Evolutionary conservation across 2,888 invertebrate species (phyloP).

Genomic region (Pachycephus smyrnensis): DNA sequence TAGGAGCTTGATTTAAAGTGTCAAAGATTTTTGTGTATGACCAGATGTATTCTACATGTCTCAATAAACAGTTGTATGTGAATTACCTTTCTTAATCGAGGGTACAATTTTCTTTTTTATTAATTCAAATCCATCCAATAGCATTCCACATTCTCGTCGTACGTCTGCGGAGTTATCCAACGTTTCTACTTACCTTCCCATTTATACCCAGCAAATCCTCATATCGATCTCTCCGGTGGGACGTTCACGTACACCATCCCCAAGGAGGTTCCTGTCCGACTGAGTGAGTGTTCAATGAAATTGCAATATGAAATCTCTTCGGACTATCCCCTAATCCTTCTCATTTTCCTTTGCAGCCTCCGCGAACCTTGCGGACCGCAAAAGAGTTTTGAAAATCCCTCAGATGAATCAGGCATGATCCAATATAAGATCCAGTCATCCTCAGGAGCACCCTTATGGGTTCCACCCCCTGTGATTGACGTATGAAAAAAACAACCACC

Average conservation of each 20-base stretch:
- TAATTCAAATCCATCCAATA: neutral
- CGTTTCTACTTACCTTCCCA: conserved; percentile 9
- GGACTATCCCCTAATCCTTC: neutral
- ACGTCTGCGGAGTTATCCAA: neutral
- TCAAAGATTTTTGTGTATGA: conserved; percentile 69
- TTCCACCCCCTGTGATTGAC: neutral
- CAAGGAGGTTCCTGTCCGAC: neutral
- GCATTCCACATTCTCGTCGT: neutral
- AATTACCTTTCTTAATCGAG: conserved; percentile 68
- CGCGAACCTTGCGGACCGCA: neutral
- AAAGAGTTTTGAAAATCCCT: neutral
- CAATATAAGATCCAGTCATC: neutral
- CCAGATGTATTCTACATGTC: conserved; percentile 71
- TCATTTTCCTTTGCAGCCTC: neutral
- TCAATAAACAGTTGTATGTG: conserved; percentile 77
- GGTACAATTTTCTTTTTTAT: conserved; percentile 26
- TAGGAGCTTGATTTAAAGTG: conserved; percentile 67
- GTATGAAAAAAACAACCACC: neutral
- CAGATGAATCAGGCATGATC: neutral
- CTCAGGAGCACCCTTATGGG: neutral
- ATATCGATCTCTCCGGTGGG: neutral
- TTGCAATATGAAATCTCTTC: neutral
- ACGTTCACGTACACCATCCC: neutral
- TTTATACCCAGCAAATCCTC: neutral
- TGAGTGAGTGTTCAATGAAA: neutral